Conservation (phyloP, 30 jellyfish, hydroid and myxozoan species). For the Pelagia noctiluca region DNA sequence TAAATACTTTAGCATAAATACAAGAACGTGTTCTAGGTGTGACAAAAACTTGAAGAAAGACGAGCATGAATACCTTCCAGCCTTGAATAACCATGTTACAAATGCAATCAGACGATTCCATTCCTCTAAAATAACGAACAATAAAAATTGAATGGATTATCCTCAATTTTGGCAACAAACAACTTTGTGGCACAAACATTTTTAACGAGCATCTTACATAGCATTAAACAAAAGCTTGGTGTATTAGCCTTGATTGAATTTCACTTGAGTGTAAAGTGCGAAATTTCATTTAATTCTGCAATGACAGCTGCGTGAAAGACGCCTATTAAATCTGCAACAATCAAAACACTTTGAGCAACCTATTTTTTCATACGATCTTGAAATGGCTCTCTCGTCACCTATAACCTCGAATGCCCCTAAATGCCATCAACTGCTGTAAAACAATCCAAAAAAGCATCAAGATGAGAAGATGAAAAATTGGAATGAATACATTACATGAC, state of each 20-base stretch:
- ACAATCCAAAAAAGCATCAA: too few relatives aligned
- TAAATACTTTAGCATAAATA: neutral
- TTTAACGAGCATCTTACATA: too few relatives aligned
- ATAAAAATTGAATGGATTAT: neutral
- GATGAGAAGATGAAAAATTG: neutral
- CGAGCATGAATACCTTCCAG: constrained; percentile 74
- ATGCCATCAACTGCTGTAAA: too few relatives aligned
- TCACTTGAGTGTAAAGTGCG: neutral
- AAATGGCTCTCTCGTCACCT: neutral
- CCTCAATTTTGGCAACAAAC: neutral
- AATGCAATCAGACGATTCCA: constrained; percentile 59
- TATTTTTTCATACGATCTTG: neutral
- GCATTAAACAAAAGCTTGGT: neutral
- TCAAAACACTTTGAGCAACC: neutral
- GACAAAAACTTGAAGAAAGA: neutral
- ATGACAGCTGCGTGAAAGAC: neutral
- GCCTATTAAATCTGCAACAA: neutral
- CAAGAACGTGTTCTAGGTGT: neutral
- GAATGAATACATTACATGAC: constrained; percentile 20
- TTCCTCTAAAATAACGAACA: constrained; percentile 9
- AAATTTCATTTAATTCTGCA: neutral
- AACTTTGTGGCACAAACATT: neutral
- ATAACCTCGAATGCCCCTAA: too few relatives aligned
- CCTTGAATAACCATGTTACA: constrained; percentile 78
- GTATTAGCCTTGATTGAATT: neutral